A percentile compares a stretch with the other conserved stretches of the same genome.
Evolutionary conservation across 2,888 invertebrate species (phyloP).

Genomic region (Microplitis deprimator): DNA sequence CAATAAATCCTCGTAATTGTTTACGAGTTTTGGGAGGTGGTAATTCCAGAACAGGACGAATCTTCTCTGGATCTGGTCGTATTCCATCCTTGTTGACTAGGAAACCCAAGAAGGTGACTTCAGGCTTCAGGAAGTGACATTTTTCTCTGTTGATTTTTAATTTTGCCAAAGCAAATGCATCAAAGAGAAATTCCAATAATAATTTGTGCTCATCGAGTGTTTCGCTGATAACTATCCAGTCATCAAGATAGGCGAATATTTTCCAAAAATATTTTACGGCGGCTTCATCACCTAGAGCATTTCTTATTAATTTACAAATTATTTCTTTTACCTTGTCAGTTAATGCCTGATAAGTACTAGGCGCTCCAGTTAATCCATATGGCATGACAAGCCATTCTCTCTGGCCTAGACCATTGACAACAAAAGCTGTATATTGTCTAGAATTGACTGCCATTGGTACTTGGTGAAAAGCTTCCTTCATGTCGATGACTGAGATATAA

Average conservation of each 20-base stretch:
- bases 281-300: slow-evolving; percentile 21
- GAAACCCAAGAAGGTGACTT: slow-evolving; percentile 37
- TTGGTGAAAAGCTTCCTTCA: slow-evolving; percentile 39
- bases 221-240: slow-evolving; percentile 25
- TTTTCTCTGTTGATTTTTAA: slow-evolving; percentile 30
- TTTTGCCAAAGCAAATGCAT: slow-evolving; percentile 17
- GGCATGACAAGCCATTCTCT: slow-evolving; percentile 26
- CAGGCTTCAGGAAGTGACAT: slow-evolving; percentile 27
- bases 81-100: slow-evolving; percentile 32
- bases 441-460: slow-evolving; percentile 29
- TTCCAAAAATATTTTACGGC: background rate
- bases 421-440: slow-evolving; percentile 25
- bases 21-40: too few species aligned
- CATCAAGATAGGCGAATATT: slow-evolving; percentile 33
- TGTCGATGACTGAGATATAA: slow-evolving; percentile 36
- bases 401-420: slow-evolving; percentile 23
- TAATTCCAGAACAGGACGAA: too few species aligned
- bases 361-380: slow-evolving; percentile 32
- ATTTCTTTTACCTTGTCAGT: slow-evolving; percentile 3
- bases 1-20: too few species aligned
- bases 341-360: slow-evolving; percentile 34
- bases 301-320: too few species aligned
- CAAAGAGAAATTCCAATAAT: slow-evolving; percentile 16
- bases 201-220: slow-evolving; percentile 17
- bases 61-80: slow-evolving; percentile 30